Conservation (phyloP, 2,888 invertebrate species). For the Stenotaenia linearis region DNA sequence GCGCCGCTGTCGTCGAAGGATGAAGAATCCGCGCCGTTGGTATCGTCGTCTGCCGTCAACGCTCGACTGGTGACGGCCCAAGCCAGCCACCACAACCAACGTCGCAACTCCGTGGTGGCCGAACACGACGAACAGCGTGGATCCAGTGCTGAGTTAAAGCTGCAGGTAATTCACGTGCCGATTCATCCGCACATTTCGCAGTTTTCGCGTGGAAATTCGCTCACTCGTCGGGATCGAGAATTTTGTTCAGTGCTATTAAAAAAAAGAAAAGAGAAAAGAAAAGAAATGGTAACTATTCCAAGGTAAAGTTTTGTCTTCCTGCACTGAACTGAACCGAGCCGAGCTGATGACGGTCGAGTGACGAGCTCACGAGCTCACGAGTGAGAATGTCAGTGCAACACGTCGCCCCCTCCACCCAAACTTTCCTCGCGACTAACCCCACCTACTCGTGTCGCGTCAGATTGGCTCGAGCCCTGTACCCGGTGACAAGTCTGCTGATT, state of each 20-base stretch:
- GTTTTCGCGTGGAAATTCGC: not conserved
- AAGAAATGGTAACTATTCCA: not conserved
- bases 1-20: constrained; percentile 22
- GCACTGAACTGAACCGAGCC: not conserved
- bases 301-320: not conserved
- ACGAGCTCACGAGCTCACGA: constrained; percentile 21
- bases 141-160: not conserved
- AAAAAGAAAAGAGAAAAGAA: not conserved
- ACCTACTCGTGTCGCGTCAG: constrained; percentile 23
- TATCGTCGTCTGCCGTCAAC: constrained; percentile 28
- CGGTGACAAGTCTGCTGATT: constrained; percentile 26
- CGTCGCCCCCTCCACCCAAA: constrained; percentile 24
- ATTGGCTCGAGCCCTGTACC: constrained; percentile 24
- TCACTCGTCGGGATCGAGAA: not conserved
- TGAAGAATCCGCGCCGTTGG: constrained; percentile 21
- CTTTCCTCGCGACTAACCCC: constrained; percentile 10
- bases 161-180: not conserved
- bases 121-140: constrained; percentile 12
- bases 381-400: constrained; percentile 24
- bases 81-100: constrained; percentile 34
- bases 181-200: not conserved
- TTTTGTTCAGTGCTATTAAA: not conserved
- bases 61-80: constrained; percentile 34
- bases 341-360: constrained; percentile 16
- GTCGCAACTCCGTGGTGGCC: constrained; percentile 30